Evolutionary conservation across 2,113 vertebrate species (phyloP).

Genomic region (Psettodes erumei): DNA sequence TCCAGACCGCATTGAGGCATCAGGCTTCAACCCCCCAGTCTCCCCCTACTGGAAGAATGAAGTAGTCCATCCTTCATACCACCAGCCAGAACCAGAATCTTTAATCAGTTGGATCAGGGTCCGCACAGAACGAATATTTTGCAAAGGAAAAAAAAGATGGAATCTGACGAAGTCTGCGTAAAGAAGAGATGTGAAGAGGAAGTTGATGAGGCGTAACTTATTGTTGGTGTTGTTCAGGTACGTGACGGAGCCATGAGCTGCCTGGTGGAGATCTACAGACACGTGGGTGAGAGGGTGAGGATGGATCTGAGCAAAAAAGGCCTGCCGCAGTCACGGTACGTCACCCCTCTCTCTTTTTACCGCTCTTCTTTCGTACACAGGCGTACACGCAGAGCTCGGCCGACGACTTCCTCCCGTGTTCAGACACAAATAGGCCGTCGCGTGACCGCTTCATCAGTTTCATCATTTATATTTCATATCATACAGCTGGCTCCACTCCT

Average conservation of each 20-base stretch:
- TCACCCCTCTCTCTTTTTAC: background rate
- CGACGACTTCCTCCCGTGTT: background rate
- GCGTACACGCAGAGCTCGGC: too few relatives aligned
- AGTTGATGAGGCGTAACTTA: too few relatives aligned
- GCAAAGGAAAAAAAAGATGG: background rate
- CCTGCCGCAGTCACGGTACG: slow-evolving; percentile 95
- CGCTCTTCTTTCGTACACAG: background rate
- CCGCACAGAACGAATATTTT: background rate
- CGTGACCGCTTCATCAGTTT: too few relatives aligned
- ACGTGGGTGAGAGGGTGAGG: slow-evolving; percentile 96
- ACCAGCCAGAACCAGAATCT: background rate
- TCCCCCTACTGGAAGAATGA: background rate
- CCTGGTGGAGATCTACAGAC: slow-evolving; percentile 98
- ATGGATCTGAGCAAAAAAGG: slow-evolving; percentile 99
- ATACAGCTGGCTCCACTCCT: too few relatives aligned
- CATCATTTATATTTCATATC: too few relatives aligned
- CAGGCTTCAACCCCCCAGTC: background rate
- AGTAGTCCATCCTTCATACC: background rate
- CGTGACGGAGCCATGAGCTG: slow-evolving; percentile 96
- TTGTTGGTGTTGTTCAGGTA: slow-evolving; percentile 81
- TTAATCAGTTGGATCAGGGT: background rate
- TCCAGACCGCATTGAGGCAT: background rate
- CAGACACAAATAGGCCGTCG: slow-evolving; percentile 2
- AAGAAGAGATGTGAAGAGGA: background rate
- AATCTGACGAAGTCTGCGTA: background rate